Evolutionary conservation across 2,797 vertebrate genomes (phyloP).

Genomic region (Clarias platycephalus): DNA sequence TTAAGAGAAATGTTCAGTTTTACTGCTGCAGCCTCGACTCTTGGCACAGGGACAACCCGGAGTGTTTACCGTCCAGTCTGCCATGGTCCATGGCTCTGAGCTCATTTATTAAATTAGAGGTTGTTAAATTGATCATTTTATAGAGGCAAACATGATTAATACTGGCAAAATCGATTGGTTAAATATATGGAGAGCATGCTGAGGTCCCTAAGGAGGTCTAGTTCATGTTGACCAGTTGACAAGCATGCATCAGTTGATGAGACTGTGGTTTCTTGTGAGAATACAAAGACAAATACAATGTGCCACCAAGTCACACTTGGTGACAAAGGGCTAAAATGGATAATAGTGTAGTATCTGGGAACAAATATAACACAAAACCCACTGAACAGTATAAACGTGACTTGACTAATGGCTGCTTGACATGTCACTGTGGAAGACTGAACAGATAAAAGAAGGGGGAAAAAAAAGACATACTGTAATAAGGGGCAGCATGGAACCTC

Average conservation of each 20-base stretch:
- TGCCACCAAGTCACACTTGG: not conserved
- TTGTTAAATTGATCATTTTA: slow-evolving; percentile 66
- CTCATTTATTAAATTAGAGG: slow-evolving; percentile 65
- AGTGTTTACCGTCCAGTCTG: slow-evolving; percentile 44
- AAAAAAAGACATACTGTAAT: slow-evolving; percentile 29
- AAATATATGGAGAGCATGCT: slow-evolving; percentile 46
- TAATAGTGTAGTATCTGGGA: not conserved
- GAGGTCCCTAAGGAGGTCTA: slow-evolving; percentile 13
- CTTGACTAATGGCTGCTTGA: slow-evolving; percentile 32
- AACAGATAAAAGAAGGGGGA: slow-evolving; percentile 16
- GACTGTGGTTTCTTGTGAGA: slow-evolving; percentile 32
- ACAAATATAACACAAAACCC: slow-evolving; percentile 17
- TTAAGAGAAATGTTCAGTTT: slow-evolving; percentile 19
- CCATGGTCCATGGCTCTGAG: slow-evolving; percentile 48
- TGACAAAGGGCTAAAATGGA: slow-evolving; percentile 17
- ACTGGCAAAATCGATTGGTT: slow-evolving; percentile 63
- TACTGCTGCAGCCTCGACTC: slow-evolving; percentile 35
- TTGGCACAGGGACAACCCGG: slow-evolving; percentile 50
- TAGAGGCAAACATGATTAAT: slow-evolving; percentile 65
- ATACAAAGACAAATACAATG: not conserved
- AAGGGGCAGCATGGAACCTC: slow-evolving; percentile 32
- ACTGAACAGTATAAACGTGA: slow-evolving; percentile 23
- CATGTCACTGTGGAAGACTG: slow-evolving; percentile 25
- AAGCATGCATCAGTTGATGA: slow-evolving; percentile 24
- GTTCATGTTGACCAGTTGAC: slow-evolving; percentile 22